Evolutionary conservation across 2,888 invertebrate genomes (phyloP).

Genomic region (Matsumyia berberina): DNA sequence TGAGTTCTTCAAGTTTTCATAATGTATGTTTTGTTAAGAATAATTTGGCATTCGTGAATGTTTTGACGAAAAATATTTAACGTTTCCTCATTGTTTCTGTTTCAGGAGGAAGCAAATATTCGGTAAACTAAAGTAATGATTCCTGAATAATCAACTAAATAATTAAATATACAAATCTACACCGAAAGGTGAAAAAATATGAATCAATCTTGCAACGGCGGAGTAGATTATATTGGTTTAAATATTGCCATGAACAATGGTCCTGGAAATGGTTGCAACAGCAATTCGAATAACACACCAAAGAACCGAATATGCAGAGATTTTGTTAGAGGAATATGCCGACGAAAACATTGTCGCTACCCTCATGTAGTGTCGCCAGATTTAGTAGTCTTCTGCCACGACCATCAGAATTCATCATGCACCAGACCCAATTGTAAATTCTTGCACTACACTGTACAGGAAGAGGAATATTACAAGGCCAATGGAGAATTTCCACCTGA

Average conservation of each 20-base stretch:
- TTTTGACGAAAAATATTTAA: background rate
- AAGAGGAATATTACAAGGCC: conserved; percentile 90
- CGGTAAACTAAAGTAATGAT: background rate
- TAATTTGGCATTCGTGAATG: background rate
- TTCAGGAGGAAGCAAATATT: background rate
- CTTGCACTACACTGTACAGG: conserved; percentile 90
- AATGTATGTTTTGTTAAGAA: background rate
- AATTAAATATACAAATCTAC: background rate
- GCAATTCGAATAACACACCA: conserved; percentile 25
- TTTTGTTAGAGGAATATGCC: conserved; percentile 86
- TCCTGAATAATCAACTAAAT: background rate
- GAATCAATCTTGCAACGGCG: conserved; percentile 37
- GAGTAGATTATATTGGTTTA: conserved; percentile 1
- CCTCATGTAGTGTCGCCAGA: conserved; percentile 78
- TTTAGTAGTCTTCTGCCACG: conserved; percentile 86
- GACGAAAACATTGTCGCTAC: conserved; percentile 78
- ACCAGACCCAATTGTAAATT: conserved; percentile 90
- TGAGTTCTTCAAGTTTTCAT: background rate
- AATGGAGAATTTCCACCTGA: conserved; percentile 88
- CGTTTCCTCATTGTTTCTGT: background rate
- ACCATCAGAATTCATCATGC: conserved; percentile 91
- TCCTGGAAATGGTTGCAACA: conserved; percentile 36
- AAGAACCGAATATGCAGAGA: conserved; percentile 85
- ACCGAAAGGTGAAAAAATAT: conserved; percentile 34
- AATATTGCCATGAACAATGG: conserved; percentile 42